Evolutionary conservation across 2,113 vertebrate species (phyloP), one percentile per base, ranked within the genome.

Genomic region (Casuarius casuarius): DNA sequence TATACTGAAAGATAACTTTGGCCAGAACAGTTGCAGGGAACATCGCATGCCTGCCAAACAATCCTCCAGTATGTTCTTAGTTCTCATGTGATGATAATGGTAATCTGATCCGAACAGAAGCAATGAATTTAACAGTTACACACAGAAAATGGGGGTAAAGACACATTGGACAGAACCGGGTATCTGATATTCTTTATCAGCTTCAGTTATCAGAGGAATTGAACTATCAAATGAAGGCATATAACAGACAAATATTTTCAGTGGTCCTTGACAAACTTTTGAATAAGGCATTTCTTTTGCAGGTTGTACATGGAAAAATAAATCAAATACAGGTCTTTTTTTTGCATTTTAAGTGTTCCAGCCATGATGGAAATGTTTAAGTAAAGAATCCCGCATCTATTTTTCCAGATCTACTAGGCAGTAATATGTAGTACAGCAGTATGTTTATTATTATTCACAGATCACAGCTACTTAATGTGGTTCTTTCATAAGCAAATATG

Each of bases 281-380:
- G 35, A 73, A 46, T 49, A 72, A 87, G 86, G 3, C 6, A n/a
- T 84, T 84, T 92, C 7, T 87, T 82, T 73, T 19, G 70, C 5
- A 59, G 58, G 14, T 1, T 0, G 0, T 42, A 33, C 9, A 29
- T 7, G 56, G 6, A 46, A 90, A 77, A 70, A 77, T 22, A 66
- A 81, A 51, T 28, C 0, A 6, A 12, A 2, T 28, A 2, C 12
- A 72, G 14, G 5, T 1, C 6, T 61, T 21, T 56, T 12, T 67
- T 67, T 67, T 91, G 5, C 12, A 15, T 49, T 29, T 59, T 9
- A 65, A 8, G 0, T 54, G 40, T 65, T 74, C 77, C 40, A 44
- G 12, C 23, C 28, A 29, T 23, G 23, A 56, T 54, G 7, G n/a
- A 91, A 91, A 62, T 33, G 3, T 74, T 56, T 76, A 76, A 48